These are phyloP conservation scores for Agrotis exclamationis DNA, from an alignment of 2,888 invertebrate species.

Conservation along the genomic window DNA sequence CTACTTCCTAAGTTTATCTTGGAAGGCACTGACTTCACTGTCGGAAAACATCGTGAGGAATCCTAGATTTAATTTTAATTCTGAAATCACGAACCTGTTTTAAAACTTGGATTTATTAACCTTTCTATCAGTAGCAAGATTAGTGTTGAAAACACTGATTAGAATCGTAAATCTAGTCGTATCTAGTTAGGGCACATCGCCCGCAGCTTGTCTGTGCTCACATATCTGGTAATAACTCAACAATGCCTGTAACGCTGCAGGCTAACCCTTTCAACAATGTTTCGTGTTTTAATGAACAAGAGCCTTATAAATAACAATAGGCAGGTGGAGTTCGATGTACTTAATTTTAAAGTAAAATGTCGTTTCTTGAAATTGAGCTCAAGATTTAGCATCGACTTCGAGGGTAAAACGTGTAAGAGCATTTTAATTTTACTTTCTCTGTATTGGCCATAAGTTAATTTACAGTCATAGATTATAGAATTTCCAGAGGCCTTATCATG, in stretches of 20 bases:
- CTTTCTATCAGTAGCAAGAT: neutral
- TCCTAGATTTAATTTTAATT: no score
- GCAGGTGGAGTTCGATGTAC: conserved; percentile 19
- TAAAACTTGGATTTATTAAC: neutral
- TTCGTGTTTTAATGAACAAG: conserved; percentile 38
- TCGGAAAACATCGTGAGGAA: no score
- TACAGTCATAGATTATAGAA: no score
- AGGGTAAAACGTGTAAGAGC: no score
- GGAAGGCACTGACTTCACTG: no score
- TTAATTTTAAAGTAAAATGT: conserved; percentile 20
- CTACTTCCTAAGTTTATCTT: no score
- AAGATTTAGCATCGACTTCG: neutral
- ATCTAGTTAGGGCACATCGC: conserved; percentile 36
- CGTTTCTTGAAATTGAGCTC: neutral
- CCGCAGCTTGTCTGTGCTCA: conserved; percentile 10
- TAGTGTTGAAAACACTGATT: conserved; percentile 2
- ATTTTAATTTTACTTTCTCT: no score
- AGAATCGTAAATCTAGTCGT: conserved; percentile 26
- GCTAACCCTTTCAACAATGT: conserved; percentile 22
- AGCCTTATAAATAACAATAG: conserved; percentile 33
- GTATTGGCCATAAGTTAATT: no score
- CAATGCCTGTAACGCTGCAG: conserved; percentile 29
- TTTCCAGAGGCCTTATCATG: no score
- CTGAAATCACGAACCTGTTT: no score
- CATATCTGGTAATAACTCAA: conserved; percentile 18